phyloP scores from a whole-genome alignment of 2,113 vertebrate species.

The Lontra canadensis region DNA sequence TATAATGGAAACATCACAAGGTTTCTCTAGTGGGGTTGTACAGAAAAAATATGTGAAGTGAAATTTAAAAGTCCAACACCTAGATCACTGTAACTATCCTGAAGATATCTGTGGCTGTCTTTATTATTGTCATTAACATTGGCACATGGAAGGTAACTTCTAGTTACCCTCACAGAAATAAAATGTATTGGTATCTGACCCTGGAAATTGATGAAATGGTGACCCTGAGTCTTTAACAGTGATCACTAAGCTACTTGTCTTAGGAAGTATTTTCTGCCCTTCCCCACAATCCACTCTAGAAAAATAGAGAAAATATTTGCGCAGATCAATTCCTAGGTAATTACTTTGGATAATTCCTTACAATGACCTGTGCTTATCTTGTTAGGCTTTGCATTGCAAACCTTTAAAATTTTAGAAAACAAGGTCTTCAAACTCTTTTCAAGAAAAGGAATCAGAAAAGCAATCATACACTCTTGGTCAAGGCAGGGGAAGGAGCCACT shows the following conservation, averaged over 20 bases:
- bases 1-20: background rate
- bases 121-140: background rate
- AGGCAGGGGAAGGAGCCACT: background rate
- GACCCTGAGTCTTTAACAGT: background rate
- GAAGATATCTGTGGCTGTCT: background rate
- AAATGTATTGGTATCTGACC: background rate
- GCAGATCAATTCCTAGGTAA: background rate
- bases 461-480: rapidly evolving
- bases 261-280: background rate
- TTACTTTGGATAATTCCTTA: background rate
- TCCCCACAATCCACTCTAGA: background rate
- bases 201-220: background rate
- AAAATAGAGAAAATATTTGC: background rate
- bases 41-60: background rate
- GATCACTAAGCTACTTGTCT: background rate
- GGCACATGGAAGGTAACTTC: background rate
- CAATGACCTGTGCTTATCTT: background rate
- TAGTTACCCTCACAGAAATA: background rate
- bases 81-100: background rate
- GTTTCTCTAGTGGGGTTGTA: background rate
- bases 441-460: background rate
- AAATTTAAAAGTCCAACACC: background rate
- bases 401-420: background rate
- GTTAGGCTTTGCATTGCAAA: background rate
- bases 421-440: background rate